These are phyloP conservation scores for Pollenia amentaria DNA, from an alignment of 2,888 invertebrate genomes.

Conservation along the genomic window DNA sequence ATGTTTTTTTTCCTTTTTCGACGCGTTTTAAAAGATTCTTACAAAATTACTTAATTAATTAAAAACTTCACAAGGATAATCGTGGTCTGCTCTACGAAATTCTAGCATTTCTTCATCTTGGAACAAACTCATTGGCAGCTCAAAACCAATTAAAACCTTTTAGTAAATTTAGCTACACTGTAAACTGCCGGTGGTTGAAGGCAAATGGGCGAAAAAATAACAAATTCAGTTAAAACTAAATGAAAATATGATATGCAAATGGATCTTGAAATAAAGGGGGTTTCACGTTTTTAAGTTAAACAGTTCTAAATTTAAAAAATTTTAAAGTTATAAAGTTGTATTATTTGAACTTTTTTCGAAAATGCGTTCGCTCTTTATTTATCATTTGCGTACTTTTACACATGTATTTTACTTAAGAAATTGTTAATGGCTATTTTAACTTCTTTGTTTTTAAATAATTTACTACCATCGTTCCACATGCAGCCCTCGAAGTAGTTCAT, in stretches of 20 bases:
- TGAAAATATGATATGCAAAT: constrained; percentile 7
- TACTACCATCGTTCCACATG: background rate
- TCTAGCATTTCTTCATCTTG: background rate
- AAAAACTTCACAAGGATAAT: constrained; percentile 57
- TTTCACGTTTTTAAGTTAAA: too few species aligned
- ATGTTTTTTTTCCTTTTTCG: too few species aligned
- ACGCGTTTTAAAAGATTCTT: background rate
- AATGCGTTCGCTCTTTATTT: background rate
- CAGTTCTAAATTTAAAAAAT: too few species aligned
- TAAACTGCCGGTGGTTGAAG: constrained; percentile 58
- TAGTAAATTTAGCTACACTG: constrained; percentile 28
- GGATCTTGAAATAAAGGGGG: constrained; percentile 6
- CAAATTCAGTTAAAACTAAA: constrained; percentile 42
- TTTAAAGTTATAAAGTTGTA: too few species aligned
- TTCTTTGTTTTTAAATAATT: constrained; percentile 15
- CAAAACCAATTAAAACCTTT: constrained; percentile 60
- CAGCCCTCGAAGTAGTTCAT: background rate
- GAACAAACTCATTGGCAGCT: constrained; percentile 24
- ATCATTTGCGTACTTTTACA: background rate
- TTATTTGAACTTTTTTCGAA: background rate
- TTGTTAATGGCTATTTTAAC: background rate
- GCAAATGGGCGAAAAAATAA: constrained; percentile 14
- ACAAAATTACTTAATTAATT: constrained; percentile 73
- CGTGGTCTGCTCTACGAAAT: background rate
- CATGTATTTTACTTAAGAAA: too few species aligned